Evolutionary conservation across 2,888 invertebrate genomes (phyloP).

Genomic region (Chaetoderma sp.): DNA sequence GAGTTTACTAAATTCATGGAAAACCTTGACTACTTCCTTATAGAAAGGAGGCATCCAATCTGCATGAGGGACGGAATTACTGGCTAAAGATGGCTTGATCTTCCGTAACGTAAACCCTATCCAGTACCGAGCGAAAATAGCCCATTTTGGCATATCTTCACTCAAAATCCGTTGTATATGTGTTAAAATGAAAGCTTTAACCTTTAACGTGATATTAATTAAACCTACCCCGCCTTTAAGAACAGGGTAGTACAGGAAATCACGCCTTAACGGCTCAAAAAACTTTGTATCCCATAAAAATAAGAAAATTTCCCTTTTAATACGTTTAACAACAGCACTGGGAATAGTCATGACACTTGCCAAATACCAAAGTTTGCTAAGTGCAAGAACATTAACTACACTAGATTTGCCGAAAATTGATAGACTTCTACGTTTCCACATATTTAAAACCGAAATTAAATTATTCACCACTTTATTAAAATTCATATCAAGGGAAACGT

Average conservation of each 20-base stretch:
- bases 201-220: neutral
- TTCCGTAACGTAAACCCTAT: neutral
- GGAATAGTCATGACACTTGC: neutral
- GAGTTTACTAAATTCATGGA: neutral
- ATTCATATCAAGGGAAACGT: neutral
- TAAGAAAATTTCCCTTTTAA: neutral
- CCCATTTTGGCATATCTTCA: neutral
- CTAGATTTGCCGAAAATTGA: neutral
- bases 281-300: neutral
- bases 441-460: neutral
- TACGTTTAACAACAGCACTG: too few species aligned
- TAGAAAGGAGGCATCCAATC: neutral
- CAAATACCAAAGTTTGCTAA: neutral
- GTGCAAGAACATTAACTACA: neutral
- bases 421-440: neutral
- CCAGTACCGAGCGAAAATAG: neutral
- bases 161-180: neutral
- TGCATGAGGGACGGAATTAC: conserved; percentile 1
- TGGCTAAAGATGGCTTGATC: neutral
- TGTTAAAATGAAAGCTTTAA: neutral
- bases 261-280: neutral
- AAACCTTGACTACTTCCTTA: neutral
- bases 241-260: neutral
- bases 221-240: neutral
- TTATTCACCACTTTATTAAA: neutral